These are phyloP conservation scores for Callimorpha dominula DNA, from an alignment of 2,888 invertebrate species.

Conservation along the genomic window DNA sequence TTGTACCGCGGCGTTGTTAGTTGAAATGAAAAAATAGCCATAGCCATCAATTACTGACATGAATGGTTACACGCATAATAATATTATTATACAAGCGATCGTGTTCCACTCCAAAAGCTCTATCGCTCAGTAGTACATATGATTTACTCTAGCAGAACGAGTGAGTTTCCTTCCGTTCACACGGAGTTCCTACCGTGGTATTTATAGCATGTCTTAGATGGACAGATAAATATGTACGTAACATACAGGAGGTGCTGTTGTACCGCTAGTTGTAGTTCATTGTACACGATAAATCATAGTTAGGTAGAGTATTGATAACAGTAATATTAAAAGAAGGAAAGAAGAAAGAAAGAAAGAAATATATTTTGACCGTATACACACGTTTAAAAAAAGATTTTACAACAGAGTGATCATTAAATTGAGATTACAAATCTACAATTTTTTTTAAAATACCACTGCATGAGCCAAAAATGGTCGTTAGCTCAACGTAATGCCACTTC, in stretches of 20 bases:
- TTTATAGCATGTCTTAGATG: conserved; percentile 20
- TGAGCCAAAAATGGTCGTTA: no score
- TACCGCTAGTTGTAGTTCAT: background rate
- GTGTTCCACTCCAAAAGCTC: conserved; percentile 52
- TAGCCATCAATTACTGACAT: conserved; percentile 36
- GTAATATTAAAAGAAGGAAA: no score
- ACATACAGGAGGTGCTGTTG: background rate
- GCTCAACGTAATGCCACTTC: no score
- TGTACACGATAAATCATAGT: background rate
- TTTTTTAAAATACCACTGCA: no score
- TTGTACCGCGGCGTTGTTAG: background rate
- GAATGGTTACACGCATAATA: conserved; percentile 27
- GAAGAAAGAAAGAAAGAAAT: no score
- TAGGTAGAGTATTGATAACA: background rate
- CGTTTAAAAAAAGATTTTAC: no score
- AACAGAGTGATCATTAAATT: no score
- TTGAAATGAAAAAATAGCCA: background rate
- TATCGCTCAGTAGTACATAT: conserved; percentile 52
- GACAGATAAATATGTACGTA: conserved; percentile 17
- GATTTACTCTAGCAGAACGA: conserved; percentile 60
- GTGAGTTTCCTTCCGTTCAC: conserved; percentile 64
- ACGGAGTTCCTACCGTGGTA: conserved; percentile 53
- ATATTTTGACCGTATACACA: no score
- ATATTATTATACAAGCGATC: conserved; percentile 44
- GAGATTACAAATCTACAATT: no score